Evolutionary conservation across 1,140 invertebrate genomes (phyloP).

Genomic region (Pemphigus obesinymphae): DNA sequence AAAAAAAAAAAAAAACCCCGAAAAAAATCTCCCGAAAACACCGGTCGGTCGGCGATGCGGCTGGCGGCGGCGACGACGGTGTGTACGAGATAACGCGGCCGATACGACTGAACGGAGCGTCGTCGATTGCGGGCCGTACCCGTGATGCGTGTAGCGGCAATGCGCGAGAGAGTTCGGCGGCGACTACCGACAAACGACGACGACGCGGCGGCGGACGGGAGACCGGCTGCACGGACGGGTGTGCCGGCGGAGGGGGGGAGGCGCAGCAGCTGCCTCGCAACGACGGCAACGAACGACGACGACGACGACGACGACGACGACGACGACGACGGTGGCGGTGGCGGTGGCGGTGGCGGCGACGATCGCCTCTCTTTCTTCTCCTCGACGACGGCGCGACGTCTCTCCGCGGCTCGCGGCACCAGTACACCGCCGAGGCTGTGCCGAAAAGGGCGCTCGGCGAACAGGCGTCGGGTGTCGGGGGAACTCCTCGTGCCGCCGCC

Average conservation of each 20-base stretch:
- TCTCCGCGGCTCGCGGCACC: not conserved
- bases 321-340: not conserved
- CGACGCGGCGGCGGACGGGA: not conserved
- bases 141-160: not conserved
- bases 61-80: not conserved
- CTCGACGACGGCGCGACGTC: not conserved
- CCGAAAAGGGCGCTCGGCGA: not conserved
- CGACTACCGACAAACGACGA: not conserved
- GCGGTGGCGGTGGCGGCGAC: not conserved
- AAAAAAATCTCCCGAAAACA: too few species aligned
- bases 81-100: not conserved
- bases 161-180: not conserved
- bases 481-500: too few species aligned
- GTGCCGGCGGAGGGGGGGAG: not conserved
- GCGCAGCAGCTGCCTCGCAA: slow-evolving; percentile 10
- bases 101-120: not conserved
- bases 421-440: not conserved
- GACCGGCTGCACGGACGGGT: not conserved
- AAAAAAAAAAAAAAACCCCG: not conserved
- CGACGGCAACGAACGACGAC: not conserved
- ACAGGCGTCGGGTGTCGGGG: too few species aligned
- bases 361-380: not conserved
- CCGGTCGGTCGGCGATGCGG: not conserved
- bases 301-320: not conserved
- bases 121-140: not conserved